phyloP scores from a whole-genome alignment of 2,113 vertebrate species.

The Nipponia nippon region DNA sequence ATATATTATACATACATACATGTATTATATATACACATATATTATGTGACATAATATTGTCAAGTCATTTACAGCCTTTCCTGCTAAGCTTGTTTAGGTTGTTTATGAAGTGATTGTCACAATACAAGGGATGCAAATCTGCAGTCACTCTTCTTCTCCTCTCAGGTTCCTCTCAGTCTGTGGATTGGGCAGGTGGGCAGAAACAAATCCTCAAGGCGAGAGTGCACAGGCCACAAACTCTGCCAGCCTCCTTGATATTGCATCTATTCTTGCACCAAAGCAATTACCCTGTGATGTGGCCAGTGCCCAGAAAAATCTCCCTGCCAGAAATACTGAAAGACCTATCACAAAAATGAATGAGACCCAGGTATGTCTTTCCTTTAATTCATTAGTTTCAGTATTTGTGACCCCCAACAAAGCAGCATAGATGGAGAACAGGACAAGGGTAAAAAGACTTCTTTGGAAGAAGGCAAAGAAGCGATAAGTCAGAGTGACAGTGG shows the following conservation, averaged over 20 bases:
- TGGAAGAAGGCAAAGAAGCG: not conserved
- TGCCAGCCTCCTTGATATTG: not conserved
- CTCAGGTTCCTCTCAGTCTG: not conserved
- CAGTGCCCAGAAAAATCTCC: not conserved
- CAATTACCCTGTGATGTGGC: rapidly evolving
- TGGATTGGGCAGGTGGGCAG: not conserved
- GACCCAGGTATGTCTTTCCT: not conserved
- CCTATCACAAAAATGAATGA: not conserved
- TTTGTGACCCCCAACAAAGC: not conserved
- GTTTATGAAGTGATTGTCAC: not conserved
- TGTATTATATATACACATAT: not conserved
- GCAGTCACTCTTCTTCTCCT: not conserved
- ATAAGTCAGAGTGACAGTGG: not conserved
- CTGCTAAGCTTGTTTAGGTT: not conserved
- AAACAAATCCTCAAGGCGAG: not conserved
- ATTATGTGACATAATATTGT: not conserved
- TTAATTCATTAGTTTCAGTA: not conserved
- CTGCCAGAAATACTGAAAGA: not conserved
- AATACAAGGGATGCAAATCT: not conserved
- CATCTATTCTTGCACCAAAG: not conserved
- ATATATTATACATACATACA: not conserved
- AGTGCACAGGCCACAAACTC: not conserved
- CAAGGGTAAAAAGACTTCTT: not conserved
- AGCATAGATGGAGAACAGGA: not conserved
- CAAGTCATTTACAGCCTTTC: not conserved